Evolutionary conservation across 2,888 invertebrate species (phyloP).

Genomic region (Platerodrilus igneus): DNA sequence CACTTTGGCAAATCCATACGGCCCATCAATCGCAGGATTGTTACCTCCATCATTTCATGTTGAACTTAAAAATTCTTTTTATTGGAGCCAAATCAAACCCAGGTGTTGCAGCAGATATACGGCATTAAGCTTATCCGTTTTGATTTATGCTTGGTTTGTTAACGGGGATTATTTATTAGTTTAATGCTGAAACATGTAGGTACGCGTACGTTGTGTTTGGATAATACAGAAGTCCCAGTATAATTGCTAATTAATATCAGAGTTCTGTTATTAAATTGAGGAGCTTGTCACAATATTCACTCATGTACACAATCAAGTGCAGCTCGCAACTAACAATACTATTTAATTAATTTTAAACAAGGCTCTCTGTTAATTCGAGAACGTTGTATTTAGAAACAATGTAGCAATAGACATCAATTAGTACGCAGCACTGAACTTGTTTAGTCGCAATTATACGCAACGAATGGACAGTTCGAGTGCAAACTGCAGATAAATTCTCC

Average conservation of each 20-base stretch:
- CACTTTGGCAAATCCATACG: slow-evolving; percentile 45
- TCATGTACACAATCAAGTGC: slow-evolving; percentile 19
- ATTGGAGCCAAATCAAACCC: slow-evolving; percentile 40
- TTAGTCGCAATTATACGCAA: slow-evolving; percentile 49
- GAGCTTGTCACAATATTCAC: slow-evolving; percentile 21
- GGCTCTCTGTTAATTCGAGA: slow-evolving; percentile 30
- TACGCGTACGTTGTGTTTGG: slow-evolving; percentile 17
- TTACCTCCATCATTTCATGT: slow-evolving; percentile 45
- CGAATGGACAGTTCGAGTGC: slow-evolving; percentile 44
- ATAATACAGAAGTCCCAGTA: slow-evolving; percentile 17
- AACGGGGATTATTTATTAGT: slow-evolving; percentile 34
- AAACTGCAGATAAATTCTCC: slow-evolving; percentile 41
- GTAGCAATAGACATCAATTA: slow-evolving; percentile 49
- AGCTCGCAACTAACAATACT: slow-evolving; percentile 34
- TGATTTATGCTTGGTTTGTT: slow-evolving; percentile 36
- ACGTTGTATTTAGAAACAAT: slow-evolving; percentile 45
- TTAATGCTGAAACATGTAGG: slow-evolving; percentile 21
- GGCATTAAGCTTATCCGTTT: slow-evolving; percentile 33
- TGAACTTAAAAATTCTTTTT: slow-evolving; percentile 44
- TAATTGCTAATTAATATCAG: slow-evolving; percentile 23
- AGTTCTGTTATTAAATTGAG: slow-evolving; percentile 22
- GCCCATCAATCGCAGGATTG: slow-evolving; percentile 51
- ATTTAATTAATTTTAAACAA: slow-evolving; percentile 43
- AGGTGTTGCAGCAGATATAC: slow-evolving; percentile 37
- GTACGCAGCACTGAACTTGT: slow-evolving; percentile 49